Base-by-base conservation (phyloP, 2,113 vertebrate genomes). In the Aramus guarauna region DNA sequence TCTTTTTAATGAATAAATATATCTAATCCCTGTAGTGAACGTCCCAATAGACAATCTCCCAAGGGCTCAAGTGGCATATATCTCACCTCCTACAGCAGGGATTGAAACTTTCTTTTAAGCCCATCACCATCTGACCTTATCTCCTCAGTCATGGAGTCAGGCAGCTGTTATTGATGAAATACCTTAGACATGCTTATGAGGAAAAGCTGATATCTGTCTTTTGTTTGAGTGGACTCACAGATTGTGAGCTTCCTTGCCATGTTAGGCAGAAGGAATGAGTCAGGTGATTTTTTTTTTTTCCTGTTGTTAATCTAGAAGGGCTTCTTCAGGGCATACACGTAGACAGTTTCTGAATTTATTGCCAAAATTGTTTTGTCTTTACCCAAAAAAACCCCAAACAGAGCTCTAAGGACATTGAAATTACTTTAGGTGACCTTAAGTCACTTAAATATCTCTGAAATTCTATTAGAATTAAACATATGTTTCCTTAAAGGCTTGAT, bases 321-420 rank as follows among this genome's bases (percentile, higher is more conserved):
- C 12, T 59, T 37, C 18, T 90, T 85, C 26, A 88, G 4, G 69
- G 18, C 14, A 37, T 34, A 19, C 29, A 53, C 56, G 23, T 21
- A 41, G 18, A 59, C 6, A 20, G 9, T 71, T 89, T 82, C 43
- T 85, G 67, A 92, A 69, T 95, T 71, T 84, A 50, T 56, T 77
- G 7, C 34, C 21, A 68, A 55, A 90, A 34, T 19, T 81, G 6
- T 66, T 11, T 56, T 73, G 12, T 80, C 27, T 72, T 78, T 50
- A 45, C 39, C 2, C 59, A 80, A 79, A 32, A 8, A 18, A 1
- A 0, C 10, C 8, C 29, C 9, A 80, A 45, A 7, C 7, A 73
- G 59, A 87, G 45, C 26, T 81, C 4, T 41, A 47, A 55, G 26
- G 39, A 69, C 81, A 60, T 47, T 30, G 2, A 43, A 67, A 50